Base-by-base conservation (phyloP, 2,797 vertebrate genomes). In the Pogoniulus pusillus region DNA sequence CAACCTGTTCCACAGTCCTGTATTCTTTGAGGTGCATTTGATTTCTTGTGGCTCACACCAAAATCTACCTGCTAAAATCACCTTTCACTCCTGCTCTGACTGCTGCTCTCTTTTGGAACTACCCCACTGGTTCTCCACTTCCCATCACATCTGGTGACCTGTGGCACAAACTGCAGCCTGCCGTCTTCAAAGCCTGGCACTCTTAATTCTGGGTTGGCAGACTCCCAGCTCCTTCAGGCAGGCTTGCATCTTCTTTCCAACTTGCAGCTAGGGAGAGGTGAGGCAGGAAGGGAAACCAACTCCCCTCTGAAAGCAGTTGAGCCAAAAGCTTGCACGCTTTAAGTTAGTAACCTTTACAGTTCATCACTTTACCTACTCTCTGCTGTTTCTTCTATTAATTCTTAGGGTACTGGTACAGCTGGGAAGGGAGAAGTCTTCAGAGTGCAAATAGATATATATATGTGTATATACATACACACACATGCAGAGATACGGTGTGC, bases 311-410 rank as follows among this genome's bases (percentile, higher is more conserved):
- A 70, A 63, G 13, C 15, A 37, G 72, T 20, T 32, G 30, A 73
- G 53, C 37, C 1, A 1, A 41, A 57, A 2, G 0, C 23, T 12
- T 2, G 12, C 2, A 0, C n/a, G 9, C 29, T 34, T 62, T 1
- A 59, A 41, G 41, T 45, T 51, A 71, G 63, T 5, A 73, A 7
- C 1, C 0, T 75, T 74, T 43, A n/a, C 10, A 34, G 1, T 55
- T 77, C 7, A 9, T 26, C 2, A 1, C 9, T 4, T 60, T 55
- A 10, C 10, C 12, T n/a, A 1, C 10, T 37, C 27, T 18, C 13
- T 68, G 23, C 9, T 51, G 2, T 17, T 69, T 59, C 45, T 58
- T 24, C 12, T 37, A 0, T 41, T 47, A 12, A 6, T 66, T 70
- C 19, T 58, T 75, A 30, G 15, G 12, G 77, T 16, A 53, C 15